Evolutionary conservation across 2,113 vertebrate genomes (phyloP), one percentile per base, ranked within the genome.

Genomic region (Anhinga anhinga): DNA sequence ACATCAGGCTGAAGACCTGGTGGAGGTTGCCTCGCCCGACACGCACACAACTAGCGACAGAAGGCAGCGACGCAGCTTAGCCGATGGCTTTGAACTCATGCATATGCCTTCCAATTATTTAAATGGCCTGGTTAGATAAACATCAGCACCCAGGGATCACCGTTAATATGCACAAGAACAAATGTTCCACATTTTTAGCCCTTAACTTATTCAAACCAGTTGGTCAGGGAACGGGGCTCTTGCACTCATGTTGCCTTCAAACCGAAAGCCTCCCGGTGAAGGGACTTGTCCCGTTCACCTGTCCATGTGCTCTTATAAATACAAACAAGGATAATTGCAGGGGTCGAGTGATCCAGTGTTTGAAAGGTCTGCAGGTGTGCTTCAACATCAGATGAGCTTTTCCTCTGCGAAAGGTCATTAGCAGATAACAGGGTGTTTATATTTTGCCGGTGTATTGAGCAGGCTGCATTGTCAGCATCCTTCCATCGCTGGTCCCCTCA

Each of bases 61-160:
- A 78, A 58, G 59, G 15, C 12, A 52, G 82, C 17, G 17, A 5
- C 3, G 1, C 49, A 58, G 96, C 86, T 83, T n/a, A 19, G 52
- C 80, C 6, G 58, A 6, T 19, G 45, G 62, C 94, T 94, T 90
- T 95, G 87, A 93, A 74, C 82, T 47, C 30, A 1, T 38, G n/a
- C 73, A 11, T 62, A 34, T 42, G 77, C 87, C 47, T 93, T 82
- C 61, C 82, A 66, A 13, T 91, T 61, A 91, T 86, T 94, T 69
- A 84, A 83, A 86, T 40, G 6, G 76, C 40, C 86, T 80, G 83
- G 26, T n/a, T 32, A 94, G 93, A 96, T 95, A 92, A 97, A 93
- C 77, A 93, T 93, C 92, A 83, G 84, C 81, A 73, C 63, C 82
- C 65, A 49, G 85, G 59, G 55, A 78, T 44, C 0, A 1, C 29